Evolutionary conservation across 2,888 invertebrate genomes (phyloP).

Genomic region (Orthosia gracilis): DNA sequence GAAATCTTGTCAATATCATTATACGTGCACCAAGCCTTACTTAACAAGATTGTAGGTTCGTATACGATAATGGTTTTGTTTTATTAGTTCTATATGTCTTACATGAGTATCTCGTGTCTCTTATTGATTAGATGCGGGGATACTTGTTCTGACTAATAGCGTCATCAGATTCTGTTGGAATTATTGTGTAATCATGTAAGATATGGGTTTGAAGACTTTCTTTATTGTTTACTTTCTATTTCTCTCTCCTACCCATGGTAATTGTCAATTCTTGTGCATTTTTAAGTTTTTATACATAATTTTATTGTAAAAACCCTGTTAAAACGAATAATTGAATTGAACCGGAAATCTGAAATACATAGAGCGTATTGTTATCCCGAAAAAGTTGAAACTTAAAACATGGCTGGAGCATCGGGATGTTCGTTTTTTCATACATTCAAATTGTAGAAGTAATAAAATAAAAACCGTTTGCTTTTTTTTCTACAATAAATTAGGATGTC

Average conservation of each 20-base stretch:
- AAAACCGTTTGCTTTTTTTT: constrained; percentile 5
- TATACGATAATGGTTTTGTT: constrained; percentile 84
- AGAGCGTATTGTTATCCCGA: too few species aligned
- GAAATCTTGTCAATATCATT: constrained; percentile 86
- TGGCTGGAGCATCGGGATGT: background rate
- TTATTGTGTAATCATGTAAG: constrained; percentile 49
- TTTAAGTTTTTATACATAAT: background rate
- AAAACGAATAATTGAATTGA: background rate
- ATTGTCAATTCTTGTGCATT: background rate
- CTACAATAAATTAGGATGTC: constrained; percentile 23
- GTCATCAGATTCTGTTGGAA: constrained; percentile 51
- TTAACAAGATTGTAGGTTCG: constrained; percentile 86
- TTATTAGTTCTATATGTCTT: constrained; percentile 79
- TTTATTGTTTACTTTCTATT: constrained; percentile 34
- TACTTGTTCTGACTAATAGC: constrained; percentile 57
- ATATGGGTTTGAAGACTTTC: constrained; percentile 15
- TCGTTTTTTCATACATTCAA: background rate
- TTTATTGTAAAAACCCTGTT: background rate
- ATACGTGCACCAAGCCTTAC: constrained; percentile 81
- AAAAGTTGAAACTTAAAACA: background rate
- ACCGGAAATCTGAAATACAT: background rate
- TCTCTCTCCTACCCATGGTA: background rate
- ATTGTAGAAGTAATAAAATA: background rate
- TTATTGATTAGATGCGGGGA: constrained; percentile 68
- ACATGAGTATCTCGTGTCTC: constrained; percentile 76